phyloP scores from a whole-genome alignment of 2,113 vertebrate species.

The Neolamprologus caudopunctatus region DNA sequence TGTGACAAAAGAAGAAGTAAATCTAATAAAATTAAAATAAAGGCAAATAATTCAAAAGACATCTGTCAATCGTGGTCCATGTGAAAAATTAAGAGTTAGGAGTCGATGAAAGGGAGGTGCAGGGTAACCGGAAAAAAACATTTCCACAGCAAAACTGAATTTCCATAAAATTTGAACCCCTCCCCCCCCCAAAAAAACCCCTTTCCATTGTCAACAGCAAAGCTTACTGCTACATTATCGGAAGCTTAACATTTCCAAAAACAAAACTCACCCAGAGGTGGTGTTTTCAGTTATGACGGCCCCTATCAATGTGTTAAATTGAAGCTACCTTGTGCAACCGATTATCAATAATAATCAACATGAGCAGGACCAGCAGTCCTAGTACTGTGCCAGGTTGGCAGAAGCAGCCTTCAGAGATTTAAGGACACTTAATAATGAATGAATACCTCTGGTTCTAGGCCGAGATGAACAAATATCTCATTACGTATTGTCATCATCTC shows the following conservation, averaged over 20 bases:
- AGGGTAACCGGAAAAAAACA: constrained; percentile 26
- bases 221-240: constrained; percentile 13
- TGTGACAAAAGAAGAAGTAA: neutral
- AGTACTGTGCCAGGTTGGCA: neutral
- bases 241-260: neutral
- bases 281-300: neutral
- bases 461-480: constrained; percentile 4
- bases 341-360: neutral
- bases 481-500: neutral
- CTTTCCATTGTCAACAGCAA: constrained; percentile 18
- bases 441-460: constrained; percentile 41
- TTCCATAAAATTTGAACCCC: neutral
- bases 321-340: constrained; percentile 49
- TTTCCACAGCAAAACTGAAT: neutral
- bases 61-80: neutral
- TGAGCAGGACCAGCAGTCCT: neutral
- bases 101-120: neutral
- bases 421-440: constrained; percentile 69
- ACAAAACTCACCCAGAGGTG: neutral
- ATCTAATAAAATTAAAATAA: neutral
- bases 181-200: rapidly evolving
- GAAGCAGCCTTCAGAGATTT: constrained; percentile 22
- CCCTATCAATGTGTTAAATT: neutral
- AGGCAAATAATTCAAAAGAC: constrained; percentile 18
- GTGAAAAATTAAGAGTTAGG: neutral